Conservation (phyloP, 2,797 vertebrate species). For the Pteronotus mesoamericanus region DNA sequence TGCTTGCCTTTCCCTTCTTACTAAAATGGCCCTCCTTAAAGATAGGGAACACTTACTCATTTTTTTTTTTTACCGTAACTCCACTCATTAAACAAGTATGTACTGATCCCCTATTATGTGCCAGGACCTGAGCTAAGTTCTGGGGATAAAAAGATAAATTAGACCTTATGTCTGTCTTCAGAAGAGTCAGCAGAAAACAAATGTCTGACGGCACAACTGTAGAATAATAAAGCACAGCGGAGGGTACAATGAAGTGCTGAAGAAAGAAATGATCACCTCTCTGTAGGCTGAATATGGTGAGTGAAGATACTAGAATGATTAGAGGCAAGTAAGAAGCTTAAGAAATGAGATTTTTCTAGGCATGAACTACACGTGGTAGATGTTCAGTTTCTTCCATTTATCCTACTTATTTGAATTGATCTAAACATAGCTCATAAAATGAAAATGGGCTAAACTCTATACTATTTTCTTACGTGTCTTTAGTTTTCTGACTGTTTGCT, state of each 20-base stretch:
- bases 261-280: background rate
- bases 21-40: constrained; percentile 4
- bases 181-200: background rate
- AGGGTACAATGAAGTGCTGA: background rate
- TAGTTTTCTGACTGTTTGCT: background rate
- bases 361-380: background rate
- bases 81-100: background rate
- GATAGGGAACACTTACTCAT: background rate
- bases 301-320: background rate
- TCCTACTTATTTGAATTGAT: background rate
- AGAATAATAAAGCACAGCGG: background rate
- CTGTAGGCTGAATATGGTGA: background rate
- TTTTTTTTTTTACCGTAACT: background rate
- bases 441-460: background rate
- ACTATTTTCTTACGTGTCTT: background rate
- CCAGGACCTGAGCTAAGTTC: background rate
- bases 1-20: constrained; percentile 10
- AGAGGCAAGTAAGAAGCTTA: background rate
- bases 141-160: background rate
- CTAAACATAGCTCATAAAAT: background rate
- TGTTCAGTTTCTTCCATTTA: background rate
- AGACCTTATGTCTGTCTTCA: background rate
- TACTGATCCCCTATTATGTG: background rate
- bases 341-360: background rate
- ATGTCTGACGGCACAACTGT: background rate